Base-by-base conservation (phyloP, 2,113 vertebrate species). In the Odontophorus gujanensis region DNA sequence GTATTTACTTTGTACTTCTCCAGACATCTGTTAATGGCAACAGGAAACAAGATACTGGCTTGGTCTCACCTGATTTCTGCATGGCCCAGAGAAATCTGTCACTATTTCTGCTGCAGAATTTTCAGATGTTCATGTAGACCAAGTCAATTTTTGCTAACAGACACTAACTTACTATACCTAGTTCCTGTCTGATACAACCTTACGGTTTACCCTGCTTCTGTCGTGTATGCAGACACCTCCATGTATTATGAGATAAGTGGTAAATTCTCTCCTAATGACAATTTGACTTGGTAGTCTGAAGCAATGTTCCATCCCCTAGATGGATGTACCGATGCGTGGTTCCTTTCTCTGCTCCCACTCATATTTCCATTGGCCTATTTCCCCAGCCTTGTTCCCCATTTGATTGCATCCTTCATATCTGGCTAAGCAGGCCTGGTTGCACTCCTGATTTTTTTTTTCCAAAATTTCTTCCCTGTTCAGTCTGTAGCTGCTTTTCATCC, bases 131-230 rank as follows among this genome's bases (percentile, higher is more conserved):
- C 9, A 42, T 17, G 42, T 38, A 85, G 20, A 36, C 48, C 45
- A 53, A 77, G 32, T 11, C 5, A 1, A 78, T 0, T 21, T 77
- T 90, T 77, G 21, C 10, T 9, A 28, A 25, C 50, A 76, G 32
- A 12, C 18, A 38, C 30, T 74, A 11, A 36, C 1, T 82, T 66
- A 14, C 7, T 1, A 2, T 15, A 12, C 2, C 0, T 66, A n/a
- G 59, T 85, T 80, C 40, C 17, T 25, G 4, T 80, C 38, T 71
- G 45, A 4, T 5, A 21, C 48, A 42, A 58, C 8, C 14, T 62
- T 36, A n/a, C 57, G 10, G 14, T 85, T 95, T 83, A 28, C 0
- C 3, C 25, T 90, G 9, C 32, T 75, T 78, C 3, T 38, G 0
- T 13, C 59, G 21, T 19, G 26, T 38, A 9, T 81, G 83, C 32